Evolutionary conservation across 2,797 vertebrate genomes (phyloP).

Genomic region (Sylvia borin): DNA sequence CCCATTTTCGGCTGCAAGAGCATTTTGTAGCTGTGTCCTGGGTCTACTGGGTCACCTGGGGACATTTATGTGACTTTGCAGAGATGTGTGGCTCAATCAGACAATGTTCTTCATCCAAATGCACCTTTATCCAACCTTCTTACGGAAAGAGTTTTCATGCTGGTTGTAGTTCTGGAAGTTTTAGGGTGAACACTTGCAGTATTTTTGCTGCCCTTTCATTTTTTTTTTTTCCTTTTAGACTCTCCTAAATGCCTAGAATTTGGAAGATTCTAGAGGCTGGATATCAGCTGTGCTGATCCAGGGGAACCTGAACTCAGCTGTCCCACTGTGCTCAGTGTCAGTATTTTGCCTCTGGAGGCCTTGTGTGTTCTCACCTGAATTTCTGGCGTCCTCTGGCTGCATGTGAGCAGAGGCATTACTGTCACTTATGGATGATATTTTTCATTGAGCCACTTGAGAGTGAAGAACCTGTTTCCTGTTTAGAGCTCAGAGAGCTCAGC

Average conservation of each 20-base stretch:
- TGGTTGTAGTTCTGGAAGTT: not conserved
- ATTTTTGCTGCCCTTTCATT: not conserved
- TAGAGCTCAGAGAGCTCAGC: not conserved
- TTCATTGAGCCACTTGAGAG: slow-evolving; percentile 32
- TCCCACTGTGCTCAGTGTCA: not conserved
- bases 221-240: not conserved
- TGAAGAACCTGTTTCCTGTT: slow-evolving; percentile 55
- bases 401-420: not conserved
- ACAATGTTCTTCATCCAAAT: not conserved
- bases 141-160: not conserved
- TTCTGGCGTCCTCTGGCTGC: not conserved
- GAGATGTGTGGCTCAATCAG: not conserved
- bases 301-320: not conserved
- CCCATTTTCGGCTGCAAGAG: not conserved
- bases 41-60: not conserved
- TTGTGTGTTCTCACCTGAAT: not conserved
- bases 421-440: not conserved
- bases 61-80: not conserved
- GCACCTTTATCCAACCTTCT: not conserved
- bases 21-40: not conserved
- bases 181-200: not conserved
- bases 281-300: not conserved
- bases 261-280: not conserved
- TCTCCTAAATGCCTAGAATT: not conserved
- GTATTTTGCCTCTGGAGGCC: not conserved